These are phyloP conservation scores for Bugulina stolonifera DNA, from an alignment of 2,888 invertebrate species.

Conservation along the genomic window DNA sequence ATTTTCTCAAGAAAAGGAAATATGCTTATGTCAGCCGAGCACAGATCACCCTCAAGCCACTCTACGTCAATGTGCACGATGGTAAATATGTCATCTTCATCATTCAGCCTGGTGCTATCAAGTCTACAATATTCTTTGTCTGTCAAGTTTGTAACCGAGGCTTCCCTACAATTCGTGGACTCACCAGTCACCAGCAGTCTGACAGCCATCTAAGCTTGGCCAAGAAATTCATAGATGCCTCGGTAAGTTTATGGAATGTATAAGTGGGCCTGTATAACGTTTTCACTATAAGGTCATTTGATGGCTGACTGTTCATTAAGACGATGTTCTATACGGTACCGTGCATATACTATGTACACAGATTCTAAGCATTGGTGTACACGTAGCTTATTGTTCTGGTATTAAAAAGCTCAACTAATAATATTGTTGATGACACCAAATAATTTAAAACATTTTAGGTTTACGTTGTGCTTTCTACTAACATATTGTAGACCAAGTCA, in stretches of 20 bases:
- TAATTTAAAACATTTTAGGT: too few species aligned
- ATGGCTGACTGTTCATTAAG: too few species aligned
- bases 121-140: neutral
- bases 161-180: neutral
- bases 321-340: too few species aligned
- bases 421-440: too few species aligned
- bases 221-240: neutral
- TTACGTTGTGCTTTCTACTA: too few species aligned
- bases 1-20: neutral
- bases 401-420: too few species aligned
- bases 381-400: too few species aligned
- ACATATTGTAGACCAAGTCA: neutral
- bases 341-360: too few species aligned
- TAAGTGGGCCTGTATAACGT: too few species aligned
- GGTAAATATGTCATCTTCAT: neutral
- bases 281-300: too few species aligned
- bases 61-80: neutral
- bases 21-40: neutral
- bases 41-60: neutral
- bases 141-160: neutral
- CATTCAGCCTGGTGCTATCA: neutral
- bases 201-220: neutral
- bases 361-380: too few species aligned
- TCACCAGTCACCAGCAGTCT: neutral
- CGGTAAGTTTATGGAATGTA: too few species aligned